phyloP scores from a whole-genome alignment of 1,140 invertebrate species.

The Nasonia vitripennis region DNA sequence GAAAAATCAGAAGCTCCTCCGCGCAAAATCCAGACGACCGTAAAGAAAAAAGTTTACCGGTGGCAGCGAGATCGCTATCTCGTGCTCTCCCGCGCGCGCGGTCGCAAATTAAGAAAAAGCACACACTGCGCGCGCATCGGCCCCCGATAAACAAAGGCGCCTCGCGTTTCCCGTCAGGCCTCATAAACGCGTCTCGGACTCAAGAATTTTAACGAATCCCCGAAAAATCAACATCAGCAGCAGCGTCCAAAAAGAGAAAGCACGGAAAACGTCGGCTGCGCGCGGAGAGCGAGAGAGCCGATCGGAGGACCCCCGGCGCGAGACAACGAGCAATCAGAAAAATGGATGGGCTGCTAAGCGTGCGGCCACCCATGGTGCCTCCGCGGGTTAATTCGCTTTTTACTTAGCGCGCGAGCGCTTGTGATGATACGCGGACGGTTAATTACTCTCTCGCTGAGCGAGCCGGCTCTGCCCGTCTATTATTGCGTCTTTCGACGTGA shows the following conservation, averaged over 20 bases:
- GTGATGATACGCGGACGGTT: conserved; percentile 37
- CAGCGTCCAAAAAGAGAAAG: not conserved
- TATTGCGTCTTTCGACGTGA: conserved; percentile 23
- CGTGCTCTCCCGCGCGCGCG: too few relatives aligned
- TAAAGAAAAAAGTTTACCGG: too few relatives aligned
- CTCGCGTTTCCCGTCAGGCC: not conserved
- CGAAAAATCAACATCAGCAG: conserved; percentile 19
- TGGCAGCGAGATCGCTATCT: too few relatives aligned
- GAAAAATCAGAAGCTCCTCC: too few relatives aligned
- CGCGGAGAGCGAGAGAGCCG: conserved; percentile 11
- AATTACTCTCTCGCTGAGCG: conserved; percentile 32
- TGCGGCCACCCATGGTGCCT: conserved; percentile 71
- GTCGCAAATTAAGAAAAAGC: too few relatives aligned
- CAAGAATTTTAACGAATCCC: conserved; percentile 48
- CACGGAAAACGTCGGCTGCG: not conserved
- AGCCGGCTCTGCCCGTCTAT: conserved; percentile 2
- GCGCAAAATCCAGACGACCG: too few relatives aligned
- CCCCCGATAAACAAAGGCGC: too few relatives aligned
- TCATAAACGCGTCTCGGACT: not conserved
- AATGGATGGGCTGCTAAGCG: conserved; percentile 75
- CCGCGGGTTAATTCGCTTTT: conserved; percentile 64
- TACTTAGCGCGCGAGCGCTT: conserved; percentile 36
- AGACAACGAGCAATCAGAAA: conserved; percentile 75
- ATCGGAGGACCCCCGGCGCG: conserved; percentile 69
- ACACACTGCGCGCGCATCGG: too few relatives aligned